A percentile compares a stretch with the other conserved stretches of the same genome.
These are phyloP conservation scores for Lagopus leucura DNA, from an alignment of 2,113 vertebrate species.

Conservation along the genomic window DNA sequence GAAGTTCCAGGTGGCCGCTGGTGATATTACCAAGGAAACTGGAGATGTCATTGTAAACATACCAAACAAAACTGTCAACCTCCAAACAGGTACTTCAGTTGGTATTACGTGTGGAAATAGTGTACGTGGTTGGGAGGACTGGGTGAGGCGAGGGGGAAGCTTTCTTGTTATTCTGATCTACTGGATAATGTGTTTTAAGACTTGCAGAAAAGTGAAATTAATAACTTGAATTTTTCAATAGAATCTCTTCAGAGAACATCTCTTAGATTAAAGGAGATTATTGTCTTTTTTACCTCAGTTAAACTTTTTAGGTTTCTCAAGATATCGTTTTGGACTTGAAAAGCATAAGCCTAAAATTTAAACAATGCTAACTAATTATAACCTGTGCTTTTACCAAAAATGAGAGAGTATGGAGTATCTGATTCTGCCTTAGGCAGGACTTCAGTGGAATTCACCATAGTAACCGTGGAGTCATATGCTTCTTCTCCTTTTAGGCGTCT, in stretches of 20 bases:
- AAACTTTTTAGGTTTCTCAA: not conserved
- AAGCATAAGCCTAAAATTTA: not conserved
- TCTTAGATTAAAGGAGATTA: not conserved
- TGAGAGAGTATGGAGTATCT: not conserved
- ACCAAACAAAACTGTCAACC: conserved; percentile 79
- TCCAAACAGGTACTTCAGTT: conserved; percentile 81
- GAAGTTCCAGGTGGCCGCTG: conserved; percentile 75
- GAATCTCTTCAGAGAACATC: not conserved
- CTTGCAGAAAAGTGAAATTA: not conserved
- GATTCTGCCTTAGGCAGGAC: not conserved
- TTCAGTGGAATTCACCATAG: not conserved
- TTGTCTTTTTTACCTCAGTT: not conserved
- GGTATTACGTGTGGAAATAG: not conserved
- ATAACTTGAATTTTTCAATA: not conserved
- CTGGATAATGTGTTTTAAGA: not conserved
- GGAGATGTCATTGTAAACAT: conserved; percentile 89
- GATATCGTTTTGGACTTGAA: not conserved
- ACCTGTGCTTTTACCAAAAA: not conserved
- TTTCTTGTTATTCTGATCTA: not conserved
- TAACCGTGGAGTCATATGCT: not conserved
- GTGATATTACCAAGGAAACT: conserved; percentile 88
- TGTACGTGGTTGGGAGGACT: not conserved
- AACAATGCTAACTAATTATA: not conserved
- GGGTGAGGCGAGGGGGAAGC: not conserved
- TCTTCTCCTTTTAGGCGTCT: conserved; percentile 83